Conservation (phyloP, 2,113 vertebrate genomes). For the Grammomys surdaster region DNA sequence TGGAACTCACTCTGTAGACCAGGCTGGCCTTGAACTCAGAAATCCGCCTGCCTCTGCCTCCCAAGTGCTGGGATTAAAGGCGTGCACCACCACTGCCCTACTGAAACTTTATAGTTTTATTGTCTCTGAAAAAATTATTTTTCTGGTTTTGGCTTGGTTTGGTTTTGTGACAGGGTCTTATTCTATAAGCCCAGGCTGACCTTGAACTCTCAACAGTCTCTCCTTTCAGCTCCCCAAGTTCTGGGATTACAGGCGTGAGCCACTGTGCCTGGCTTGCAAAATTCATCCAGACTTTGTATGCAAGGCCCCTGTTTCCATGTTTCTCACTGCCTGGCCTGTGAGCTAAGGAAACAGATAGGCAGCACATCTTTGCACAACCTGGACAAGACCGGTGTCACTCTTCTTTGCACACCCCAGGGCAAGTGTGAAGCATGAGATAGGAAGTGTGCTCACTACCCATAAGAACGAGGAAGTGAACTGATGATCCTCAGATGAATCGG, state of each 20-base stretch:
- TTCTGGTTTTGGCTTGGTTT: background rate
- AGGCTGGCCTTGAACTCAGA: too few species aligned
- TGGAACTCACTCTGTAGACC: too few species aligned
- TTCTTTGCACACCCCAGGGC: background rate
- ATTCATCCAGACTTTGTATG: background rate
- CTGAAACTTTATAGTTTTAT: background rate
- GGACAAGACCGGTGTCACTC: background rate
- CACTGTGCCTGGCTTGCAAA: background rate
- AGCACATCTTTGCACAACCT: background rate
- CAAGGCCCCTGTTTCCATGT: background rate
- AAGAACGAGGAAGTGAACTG: conserved; percentile 24
- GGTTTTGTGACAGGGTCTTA: background rate
- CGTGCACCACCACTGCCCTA: too few species aligned
- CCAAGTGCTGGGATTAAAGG: too few species aligned
- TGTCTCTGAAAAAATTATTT: background rate
- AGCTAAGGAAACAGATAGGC: background rate
- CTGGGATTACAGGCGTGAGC: background rate
- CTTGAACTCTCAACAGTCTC: background rate
- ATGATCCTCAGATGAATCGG: conserved; percentile 4
- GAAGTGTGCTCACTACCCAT: background rate
- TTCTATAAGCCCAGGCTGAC: background rate
- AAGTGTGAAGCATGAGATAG: background rate
- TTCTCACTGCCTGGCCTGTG: background rate
- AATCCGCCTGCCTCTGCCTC: too few species aligned
- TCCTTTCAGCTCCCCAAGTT: background rate